Evolutionary conservation across 2,888 invertebrate species (phyloP), one percentile per base, ranked within the genome.

Genomic region (Didymodactylos carnosus): DNA sequence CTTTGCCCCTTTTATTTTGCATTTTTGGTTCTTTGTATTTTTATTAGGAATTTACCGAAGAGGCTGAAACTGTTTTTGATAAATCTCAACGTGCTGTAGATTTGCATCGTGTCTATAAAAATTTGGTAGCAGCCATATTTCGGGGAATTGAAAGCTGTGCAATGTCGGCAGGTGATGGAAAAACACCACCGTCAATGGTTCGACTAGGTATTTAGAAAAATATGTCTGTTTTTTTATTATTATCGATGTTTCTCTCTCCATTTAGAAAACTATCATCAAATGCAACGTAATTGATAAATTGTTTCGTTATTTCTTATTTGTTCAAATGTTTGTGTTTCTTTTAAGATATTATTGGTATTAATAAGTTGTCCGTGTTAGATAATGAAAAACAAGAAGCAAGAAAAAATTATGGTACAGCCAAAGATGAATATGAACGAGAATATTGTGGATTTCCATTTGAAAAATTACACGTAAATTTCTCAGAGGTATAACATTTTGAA

Each of bases 401-500:
- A 43, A 71, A 71, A 43, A 7, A 25, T 23, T 72, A 69, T 70
- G 72, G 29, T 75, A 69, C 72, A 76, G 78, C 6, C 41, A 70
- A 74, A 71, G 43, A 89, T 79, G 88, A 88, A 11, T 98, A 98
- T 85, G 97, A 97, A 69, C 91, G 90, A 76, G 89, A 91, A 80
- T 92, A 93, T 85, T 93, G 98, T 85, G 95, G 97, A 39, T 86
- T 93, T 76, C 94, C 93, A 0, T 83, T 94, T 73, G 92, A 92
- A 81, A 92, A 92, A 84, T 84, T 94, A 27, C 92, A 92, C 84
- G 91, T 91, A 85, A 85, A 86, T 19, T 14, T 6, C 39, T 35
- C 39, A 41, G 19, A 53, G 1, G 41, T 72, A n/a, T 43, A 23
- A 25, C 25, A 16, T 19, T 39, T 71, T 69, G n/a, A 62, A 75